Conservation (phyloP, 2,888 invertebrate species). For the Alentia gelatinosa region DNA sequence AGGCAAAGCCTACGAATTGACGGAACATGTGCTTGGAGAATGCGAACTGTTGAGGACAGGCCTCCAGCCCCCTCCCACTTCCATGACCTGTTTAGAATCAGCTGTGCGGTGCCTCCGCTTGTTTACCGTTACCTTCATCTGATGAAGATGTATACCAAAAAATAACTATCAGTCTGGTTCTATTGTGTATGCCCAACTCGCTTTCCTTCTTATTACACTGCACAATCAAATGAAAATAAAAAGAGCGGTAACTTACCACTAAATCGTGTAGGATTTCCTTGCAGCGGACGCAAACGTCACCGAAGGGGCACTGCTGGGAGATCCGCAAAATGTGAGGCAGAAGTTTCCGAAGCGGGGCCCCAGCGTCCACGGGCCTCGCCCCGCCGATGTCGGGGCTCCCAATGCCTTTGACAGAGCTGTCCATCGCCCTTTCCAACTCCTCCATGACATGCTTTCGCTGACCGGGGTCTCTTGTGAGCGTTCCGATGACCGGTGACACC, state of each 20-base stretch:
- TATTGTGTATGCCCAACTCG: background rate
- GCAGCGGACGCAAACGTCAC: background rate
- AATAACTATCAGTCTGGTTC: background rate
- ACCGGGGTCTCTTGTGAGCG: background rate
- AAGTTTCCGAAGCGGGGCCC: background rate
- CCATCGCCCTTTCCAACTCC: background rate
- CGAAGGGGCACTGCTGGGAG: background rate
- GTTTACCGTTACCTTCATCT: background rate
- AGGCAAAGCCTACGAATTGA: background rate
- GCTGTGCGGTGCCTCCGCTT: background rate
- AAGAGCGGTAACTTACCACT: background rate
- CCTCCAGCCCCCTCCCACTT: background rate
- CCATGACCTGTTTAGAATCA: background rate
- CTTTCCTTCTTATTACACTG: background rate
- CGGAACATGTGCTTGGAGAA: background rate
- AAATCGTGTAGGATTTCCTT: background rate
- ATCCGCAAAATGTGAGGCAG: background rate
- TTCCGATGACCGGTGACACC: background rate
- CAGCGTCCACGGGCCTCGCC: background rate
- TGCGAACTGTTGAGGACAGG: background rate
- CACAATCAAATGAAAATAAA: too few relatives aligned
- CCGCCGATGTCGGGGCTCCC: background rate
- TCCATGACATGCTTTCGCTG: background rate
- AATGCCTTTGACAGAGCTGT: background rate
- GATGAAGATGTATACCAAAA: background rate